phyloP scores from a whole-genome alignment of 2,797 vertebrate genomes.

The Salarias fasciatus region DNA sequence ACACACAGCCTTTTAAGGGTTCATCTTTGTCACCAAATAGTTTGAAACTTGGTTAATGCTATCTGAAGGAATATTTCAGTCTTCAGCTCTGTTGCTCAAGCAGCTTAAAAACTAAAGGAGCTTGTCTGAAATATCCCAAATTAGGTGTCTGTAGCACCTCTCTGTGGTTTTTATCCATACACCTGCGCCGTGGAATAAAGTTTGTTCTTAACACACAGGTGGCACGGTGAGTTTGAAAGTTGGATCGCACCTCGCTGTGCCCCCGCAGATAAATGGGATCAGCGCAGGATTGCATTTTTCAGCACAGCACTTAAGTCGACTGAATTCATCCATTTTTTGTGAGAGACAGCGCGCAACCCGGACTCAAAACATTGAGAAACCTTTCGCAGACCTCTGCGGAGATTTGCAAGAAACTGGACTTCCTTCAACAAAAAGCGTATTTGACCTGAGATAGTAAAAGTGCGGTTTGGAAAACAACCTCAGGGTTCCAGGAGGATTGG shows the following conservation, averaged over 20 bases:
- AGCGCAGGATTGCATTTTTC: slow-evolving; percentile 47
- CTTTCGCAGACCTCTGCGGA: slow-evolving; percentile 53
- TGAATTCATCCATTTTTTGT: slow-evolving; percentile 59
- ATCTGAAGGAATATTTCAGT: slow-evolving; percentile 56
- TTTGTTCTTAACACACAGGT: slow-evolving; percentile 36
- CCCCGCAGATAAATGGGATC: slow-evolving; percentile 40
- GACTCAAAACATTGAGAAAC: slow-evolving; percentile 46
- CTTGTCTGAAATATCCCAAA: slow-evolving; percentile 38
- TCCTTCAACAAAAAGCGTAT: slow-evolving; percentile 31
- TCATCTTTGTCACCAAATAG: slow-evolving; percentile 55
- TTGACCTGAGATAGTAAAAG: slow-evolving; percentile 53
- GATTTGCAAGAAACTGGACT: slow-evolving; percentile 52
- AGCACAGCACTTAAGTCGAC: slow-evolving; percentile 41
- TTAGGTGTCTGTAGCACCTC: slow-evolving; percentile 19
- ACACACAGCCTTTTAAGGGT: slow-evolving; percentile 42
- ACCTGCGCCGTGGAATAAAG: slow-evolving; percentile 25
- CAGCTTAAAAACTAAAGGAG: slow-evolving; percentile 45
- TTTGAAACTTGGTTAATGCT: slow-evolving; percentile 68
- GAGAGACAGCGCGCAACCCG: slow-evolving; percentile 18
- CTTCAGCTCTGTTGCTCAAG: slow-evolving; percentile 32
- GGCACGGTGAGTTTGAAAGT: slow-evolving; percentile 27
- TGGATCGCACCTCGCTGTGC: slow-evolving; percentile 11
- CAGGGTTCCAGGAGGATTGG: slow-evolving; percentile 21
- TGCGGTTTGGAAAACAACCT: slow-evolving; percentile 44
- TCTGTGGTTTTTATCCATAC: slow-evolving; percentile 19